These are phyloP conservation scores for Lacerta bilineata DNA, from an alignment of 2,797 vertebrate genomes.

Conservation along the genomic window DNA sequence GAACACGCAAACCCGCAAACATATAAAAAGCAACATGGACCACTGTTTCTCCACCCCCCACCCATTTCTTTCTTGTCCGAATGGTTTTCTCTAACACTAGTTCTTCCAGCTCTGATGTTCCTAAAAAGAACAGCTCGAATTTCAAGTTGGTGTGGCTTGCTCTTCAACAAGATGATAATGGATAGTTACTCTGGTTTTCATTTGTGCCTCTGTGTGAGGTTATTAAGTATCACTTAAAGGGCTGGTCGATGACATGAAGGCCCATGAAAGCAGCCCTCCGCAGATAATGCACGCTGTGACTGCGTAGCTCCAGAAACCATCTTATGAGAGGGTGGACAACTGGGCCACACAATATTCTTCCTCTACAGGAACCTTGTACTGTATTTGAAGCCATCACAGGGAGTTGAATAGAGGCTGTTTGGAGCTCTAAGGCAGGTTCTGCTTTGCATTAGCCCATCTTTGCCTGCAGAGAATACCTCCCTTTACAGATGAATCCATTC, in stretches of 20 bases:
- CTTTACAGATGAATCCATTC: background rate
- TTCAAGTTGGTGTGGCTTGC: background rate
- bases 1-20: background rate
- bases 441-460: background rate
- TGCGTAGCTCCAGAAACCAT: background rate
- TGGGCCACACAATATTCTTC: background rate
- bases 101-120: background rate
- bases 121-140: background rate
- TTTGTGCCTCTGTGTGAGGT: background rate
- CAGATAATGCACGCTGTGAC: background rate
- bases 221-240: conserved; percentile 9
- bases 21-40: background rate
- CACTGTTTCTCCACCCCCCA: too few relatives aligned
- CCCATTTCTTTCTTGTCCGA: background rate
- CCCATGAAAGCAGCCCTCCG: background rate
- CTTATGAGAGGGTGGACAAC: background rate
- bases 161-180: background rate
- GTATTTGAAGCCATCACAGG: background rate
- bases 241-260: background rate
- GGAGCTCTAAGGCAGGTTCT: background rate
- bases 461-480: background rate
- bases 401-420: background rate
- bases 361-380: background rate
- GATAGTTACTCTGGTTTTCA: conserved; percentile 4
- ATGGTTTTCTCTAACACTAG: background rate